phyloP scores from a whole-genome alignment of 1,140 invertebrate species.

The Pseudobourletiella spinata region DNA sequence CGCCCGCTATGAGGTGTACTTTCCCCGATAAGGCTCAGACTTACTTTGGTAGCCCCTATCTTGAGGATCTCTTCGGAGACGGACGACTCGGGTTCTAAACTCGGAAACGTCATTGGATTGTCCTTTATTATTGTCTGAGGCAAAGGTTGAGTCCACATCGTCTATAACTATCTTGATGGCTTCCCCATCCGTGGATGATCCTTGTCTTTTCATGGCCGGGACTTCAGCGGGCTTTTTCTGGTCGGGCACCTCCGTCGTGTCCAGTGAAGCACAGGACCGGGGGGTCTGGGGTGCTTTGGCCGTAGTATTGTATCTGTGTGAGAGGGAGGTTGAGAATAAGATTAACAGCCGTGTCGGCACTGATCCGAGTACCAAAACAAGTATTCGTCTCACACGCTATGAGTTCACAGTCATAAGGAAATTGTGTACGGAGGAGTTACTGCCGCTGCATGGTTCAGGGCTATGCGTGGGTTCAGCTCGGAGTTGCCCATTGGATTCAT shows the following conservation, averaged over 20 bases:
- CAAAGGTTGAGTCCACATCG: constrained; percentile 62
- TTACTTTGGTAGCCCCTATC: constrained; percentile 80
- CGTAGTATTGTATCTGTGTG: constrained; percentile 24
- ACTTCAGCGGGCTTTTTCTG: background rate
- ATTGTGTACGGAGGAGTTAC: no score
- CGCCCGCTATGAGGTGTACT: no score
- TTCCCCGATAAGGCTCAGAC: no score
- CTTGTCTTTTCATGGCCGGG: constrained; percentile 48
- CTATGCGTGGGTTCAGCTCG: no score
- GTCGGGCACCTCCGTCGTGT: constrained; percentile 9
- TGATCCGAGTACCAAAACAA: no score
- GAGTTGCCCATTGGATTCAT: no score
- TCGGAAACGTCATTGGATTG: constrained; percentile 39
- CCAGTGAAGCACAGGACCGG: constrained; percentile 32
- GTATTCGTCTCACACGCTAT: no score
- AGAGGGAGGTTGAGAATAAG: no score
- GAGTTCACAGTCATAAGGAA: no score
- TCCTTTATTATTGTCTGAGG: constrained; percentile 52
- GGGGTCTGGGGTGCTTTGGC: constrained; percentile 26
- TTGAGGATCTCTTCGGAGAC: constrained; percentile 63
- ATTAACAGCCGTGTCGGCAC: no score
- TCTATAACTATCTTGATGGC: constrained; percentile 87
- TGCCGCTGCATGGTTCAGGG: no score
- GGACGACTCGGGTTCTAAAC: constrained; percentile 43
- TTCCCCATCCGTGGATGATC: constrained; percentile 71